These are phyloP conservation scores for Hypomecis atomaria DNA, from an alignment of 2,888 invertebrate genomes.

Conservation along the genomic window DNA sequence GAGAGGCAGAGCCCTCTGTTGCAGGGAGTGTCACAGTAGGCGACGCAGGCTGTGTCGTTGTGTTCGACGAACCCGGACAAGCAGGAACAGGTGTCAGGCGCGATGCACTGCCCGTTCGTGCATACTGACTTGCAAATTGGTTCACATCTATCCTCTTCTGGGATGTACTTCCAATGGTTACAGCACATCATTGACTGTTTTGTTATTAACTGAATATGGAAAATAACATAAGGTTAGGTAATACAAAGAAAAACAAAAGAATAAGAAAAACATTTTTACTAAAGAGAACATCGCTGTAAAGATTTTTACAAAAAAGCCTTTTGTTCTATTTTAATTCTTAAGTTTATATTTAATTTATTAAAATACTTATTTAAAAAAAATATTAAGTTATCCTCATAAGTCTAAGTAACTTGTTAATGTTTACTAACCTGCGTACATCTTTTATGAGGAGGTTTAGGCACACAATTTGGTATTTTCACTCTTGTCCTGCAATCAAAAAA, in stretches of 20 bases:
- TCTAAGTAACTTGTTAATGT: too few relatives aligned
- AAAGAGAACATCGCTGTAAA: too few relatives aligned
- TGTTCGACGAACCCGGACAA: constrained; percentile 35
- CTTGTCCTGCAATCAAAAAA: constrained; percentile 18
- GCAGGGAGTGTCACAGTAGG: constrained; percentile 50
- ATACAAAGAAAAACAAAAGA: too few relatives aligned
- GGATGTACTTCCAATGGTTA: constrained; percentile 36
- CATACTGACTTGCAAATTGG: constrained; percentile 56
- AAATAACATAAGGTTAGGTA: neutral
- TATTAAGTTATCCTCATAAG: too few relatives aligned
- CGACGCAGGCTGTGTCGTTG: constrained; percentile 42
- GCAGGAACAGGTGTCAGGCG: constrained; percentile 48
- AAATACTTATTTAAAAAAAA: too few relatives aligned
- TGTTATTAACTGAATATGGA: constrained; percentile 38
- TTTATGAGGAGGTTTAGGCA: neutral
- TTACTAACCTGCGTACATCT: constrained; percentile 14
- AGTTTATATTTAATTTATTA: too few relatives aligned
- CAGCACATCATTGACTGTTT: constrained; percentile 36
- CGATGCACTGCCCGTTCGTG: constrained; percentile 56
- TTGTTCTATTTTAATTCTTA: too few relatives aligned
- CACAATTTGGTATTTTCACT: neutral
- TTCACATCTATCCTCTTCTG: constrained; percentile 38
- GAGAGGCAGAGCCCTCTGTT: constrained; percentile 58
- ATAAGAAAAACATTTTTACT: too few relatives aligned
- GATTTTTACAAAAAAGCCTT: too few relatives aligned